These are phyloP conservation scores for Xestoiulus laeticollis DNA, from an alignment of 2,888 invertebrate species.

Conservation along the genomic window DNA sequence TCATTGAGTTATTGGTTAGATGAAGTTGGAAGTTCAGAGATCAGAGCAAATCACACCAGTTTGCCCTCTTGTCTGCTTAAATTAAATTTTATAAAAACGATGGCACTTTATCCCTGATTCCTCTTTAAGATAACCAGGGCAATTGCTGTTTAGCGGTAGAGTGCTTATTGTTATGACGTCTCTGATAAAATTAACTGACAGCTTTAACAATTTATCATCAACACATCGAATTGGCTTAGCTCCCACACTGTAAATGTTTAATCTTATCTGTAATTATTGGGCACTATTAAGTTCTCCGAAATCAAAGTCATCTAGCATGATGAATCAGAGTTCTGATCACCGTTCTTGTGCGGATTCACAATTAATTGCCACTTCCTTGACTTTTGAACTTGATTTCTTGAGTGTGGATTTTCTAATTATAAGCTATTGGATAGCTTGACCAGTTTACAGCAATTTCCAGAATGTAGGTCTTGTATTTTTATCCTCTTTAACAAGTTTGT, in stretches of 20 bases:
- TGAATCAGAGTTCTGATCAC: background rate
- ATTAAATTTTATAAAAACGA: background rate
- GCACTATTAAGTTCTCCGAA: background rate
- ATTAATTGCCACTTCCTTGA: background rate
- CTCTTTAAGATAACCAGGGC: background rate
- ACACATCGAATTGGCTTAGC: conserved; percentile 20
- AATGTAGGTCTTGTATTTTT: background rate
- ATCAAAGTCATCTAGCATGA: conserved; percentile 10
- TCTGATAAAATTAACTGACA: background rate
- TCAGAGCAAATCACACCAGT: background rate
- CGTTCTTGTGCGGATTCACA: background rate
- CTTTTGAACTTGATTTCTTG: background rate
- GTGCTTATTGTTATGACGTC: background rate
- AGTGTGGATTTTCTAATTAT: background rate
- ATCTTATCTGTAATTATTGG: conserved; percentile 23
- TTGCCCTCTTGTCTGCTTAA: conserved; percentile 12
- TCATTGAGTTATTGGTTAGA: too few relatives aligned
- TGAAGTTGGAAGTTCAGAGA: too few relatives aligned
- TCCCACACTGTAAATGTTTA: background rate
- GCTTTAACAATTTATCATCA: conserved; percentile 2
- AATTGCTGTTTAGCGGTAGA: background rate
- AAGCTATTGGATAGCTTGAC: background rate
- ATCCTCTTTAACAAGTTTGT: background rate
- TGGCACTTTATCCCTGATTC: background rate
- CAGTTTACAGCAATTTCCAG: background rate